A percentile compares a stretch with the other conserved stretches of the same genome.
Evolutionary conservation across 1,140 invertebrate species (phyloP).

Genomic region (Trachymyrmex cornetzi): DNA sequence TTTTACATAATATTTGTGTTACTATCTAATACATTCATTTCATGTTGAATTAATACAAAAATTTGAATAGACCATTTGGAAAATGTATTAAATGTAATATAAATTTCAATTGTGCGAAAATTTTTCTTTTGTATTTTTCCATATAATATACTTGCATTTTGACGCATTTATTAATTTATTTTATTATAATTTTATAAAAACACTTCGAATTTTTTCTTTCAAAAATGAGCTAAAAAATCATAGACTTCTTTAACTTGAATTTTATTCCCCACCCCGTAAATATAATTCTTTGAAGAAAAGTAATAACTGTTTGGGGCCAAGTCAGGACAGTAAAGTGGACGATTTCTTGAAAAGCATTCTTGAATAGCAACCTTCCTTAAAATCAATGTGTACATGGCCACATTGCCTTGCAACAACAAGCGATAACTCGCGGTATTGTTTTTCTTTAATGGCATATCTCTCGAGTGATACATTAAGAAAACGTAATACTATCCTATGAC

Average conservation of each 20-base stretch:
- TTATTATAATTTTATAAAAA: not conserved
- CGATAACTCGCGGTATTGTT: not conserved
- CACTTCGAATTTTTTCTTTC: not conserved
- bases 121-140: not conserved
- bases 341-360: not conserved
- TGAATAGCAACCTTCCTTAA: not conserved
- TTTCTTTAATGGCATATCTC: not conserved
- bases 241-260: too few species aligned
- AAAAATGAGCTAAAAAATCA: not conserved
- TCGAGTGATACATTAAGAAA: not conserved
- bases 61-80: too few species aligned
- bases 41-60: too few species aligned
- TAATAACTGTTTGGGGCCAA: not conserved
- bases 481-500: not conserved
- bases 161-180: not conserved
- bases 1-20: too few species aligned
- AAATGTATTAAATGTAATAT: too few species aligned
- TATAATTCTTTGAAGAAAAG: not conserved
- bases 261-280: not conserved
- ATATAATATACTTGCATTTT: too few species aligned
- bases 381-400: not conserved
- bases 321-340: not conserved
- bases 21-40: too few species aligned
- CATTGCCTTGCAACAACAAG: not conserved
- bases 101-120: too few species aligned